phyloP scores from a whole-genome alignment of 2,888 invertebrate species.

The Cremastinae sp. region DNA sequence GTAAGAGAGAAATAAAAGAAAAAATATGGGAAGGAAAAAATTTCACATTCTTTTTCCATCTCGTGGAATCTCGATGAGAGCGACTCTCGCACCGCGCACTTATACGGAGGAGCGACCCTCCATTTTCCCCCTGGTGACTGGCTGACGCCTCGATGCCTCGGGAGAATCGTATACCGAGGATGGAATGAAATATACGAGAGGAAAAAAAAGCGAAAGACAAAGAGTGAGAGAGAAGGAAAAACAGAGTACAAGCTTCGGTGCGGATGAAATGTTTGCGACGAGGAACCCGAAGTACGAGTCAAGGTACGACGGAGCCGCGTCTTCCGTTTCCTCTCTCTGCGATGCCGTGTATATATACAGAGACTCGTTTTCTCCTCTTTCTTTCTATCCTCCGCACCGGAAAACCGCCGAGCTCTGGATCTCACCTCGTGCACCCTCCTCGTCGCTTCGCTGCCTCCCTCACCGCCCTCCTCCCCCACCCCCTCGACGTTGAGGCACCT shows the following conservation, averaged over 20 bases:
- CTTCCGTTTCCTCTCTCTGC: conserved; percentile 56
- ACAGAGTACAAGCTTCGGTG: not conserved
- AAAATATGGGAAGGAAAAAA: conserved; percentile 15
- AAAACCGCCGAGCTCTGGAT: conserved; percentile 15
- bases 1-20: conserved; percentile 10
- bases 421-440: conserved; percentile 1
- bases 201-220: not conserved
- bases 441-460: not conserved
- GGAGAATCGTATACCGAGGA: conserved; percentile 33
- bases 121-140: conserved; percentile 2
- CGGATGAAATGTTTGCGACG: conserved; percentile 26
- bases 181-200: not conserved
- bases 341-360: conserved; percentile 1
- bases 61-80: conserved; percentile 33
- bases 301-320: conserved; percentile 36
- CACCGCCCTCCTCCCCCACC: conserved; percentile 2
- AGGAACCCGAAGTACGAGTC: conserved; percentile 11
- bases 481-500: not conserved
- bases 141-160: conserved; percentile 49
- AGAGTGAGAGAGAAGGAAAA: conserved; percentile 1
- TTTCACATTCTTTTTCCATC: conserved; percentile 15
- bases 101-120: conserved; percentile 22
- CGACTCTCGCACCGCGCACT: conserved; percentile 27
- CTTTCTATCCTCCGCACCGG: conserved; percentile 28
- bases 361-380: conserved; percentile 27